Conservation (phyloP, 2,113 vertebrate genomes). For the Coregonus clupeaformis region DNA sequence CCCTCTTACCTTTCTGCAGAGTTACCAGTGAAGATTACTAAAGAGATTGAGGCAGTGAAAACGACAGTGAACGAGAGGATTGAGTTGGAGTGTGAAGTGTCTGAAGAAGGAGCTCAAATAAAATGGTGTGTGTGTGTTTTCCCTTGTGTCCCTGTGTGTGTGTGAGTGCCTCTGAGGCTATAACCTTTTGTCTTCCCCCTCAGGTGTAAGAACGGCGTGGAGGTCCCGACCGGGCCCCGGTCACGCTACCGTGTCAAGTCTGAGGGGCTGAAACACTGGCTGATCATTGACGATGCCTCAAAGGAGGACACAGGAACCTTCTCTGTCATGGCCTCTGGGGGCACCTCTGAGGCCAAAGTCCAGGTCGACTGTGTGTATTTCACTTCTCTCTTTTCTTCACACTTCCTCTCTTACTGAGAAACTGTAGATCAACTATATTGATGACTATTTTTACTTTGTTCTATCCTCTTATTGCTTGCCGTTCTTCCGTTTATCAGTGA, state of each 20-base stretch:
- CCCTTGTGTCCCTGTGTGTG: no score
- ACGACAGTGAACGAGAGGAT: conserved; percentile 93
- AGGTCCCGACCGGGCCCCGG: conserved; percentile 85
- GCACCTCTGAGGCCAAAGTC: conserved; percentile 84
- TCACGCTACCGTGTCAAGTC: conserved; percentile 86
- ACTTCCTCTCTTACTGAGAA: neutral
- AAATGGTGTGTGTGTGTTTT: conserved; percentile 82
- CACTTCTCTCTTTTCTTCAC: neutral
- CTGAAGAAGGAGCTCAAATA: conserved; percentile 92
- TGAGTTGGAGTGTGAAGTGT: conserved; percentile 94
- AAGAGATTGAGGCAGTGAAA: conserved; percentile 84
- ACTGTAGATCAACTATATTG: neutral
- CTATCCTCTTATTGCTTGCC: neutral
- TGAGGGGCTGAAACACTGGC: conserved; percentile 89
- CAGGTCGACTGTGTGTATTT: conserved; percentile 83
- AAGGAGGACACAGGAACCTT: conserved; percentile 89
- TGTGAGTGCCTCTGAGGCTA: neutral
- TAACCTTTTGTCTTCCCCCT: neutral
- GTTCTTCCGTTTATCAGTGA: conserved; percentile 72
- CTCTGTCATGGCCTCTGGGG: conserved; percentile 92
- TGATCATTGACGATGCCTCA: conserved; percentile 90
- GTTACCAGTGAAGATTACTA: conserved; percentile 89
- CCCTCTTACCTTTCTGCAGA: conserved; percentile 66
- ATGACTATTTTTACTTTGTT: neutral
- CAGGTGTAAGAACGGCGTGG: conserved; percentile 97